phyloP scores from a whole-genome alignment of 2,113 vertebrate species.

The Halichoeres trimaculatus region DNA sequence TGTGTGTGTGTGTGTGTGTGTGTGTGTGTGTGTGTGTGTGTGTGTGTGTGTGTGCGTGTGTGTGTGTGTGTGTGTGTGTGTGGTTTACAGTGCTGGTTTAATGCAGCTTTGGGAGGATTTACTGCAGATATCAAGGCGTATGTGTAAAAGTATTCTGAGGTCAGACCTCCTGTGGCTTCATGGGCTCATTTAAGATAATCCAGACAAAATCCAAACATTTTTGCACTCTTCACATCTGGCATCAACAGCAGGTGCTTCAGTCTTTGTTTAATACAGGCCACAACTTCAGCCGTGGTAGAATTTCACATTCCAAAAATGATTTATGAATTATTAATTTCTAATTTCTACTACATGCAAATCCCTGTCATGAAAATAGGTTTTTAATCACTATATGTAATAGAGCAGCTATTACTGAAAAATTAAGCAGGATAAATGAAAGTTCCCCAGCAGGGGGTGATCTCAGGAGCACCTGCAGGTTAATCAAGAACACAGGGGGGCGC shows the following conservation, averaged over 20 bases:
- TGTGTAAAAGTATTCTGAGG: slow-evolving; percentile 12
- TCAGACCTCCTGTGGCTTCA: slow-evolving; percentile 27
- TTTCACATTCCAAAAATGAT: not conserved
- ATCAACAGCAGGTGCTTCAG: not conserved
- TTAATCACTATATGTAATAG: slow-evolving; percentile 22
- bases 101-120: slow-evolving; percentile 31
- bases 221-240: slow-evolving; percentile 18
- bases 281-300: not conserved
- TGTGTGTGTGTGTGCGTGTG: not conserved
- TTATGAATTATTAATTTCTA: slow-evolving; percentile 8
- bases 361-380: not conserved
- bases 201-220: not conserved
- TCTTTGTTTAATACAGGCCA: slow-evolving; percentile 3
- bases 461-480: slow-evolving; percentile 7
- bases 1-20: slow-evolving; percentile 3
- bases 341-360: slow-evolving; percentile 4
- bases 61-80: slow-evolving; percentile 1
- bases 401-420: not conserved
- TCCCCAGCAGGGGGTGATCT: slow-evolving; percentile 7
- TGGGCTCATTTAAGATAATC: slow-evolving; percentile 42
- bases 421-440: not conserved
- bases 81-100: not conserved
- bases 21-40: slow-evolving; percentile 2
- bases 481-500: slow-evolving; percentile 26
- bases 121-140: not conserved